Evolutionary conservation across 2,113 vertebrate species (phyloP).

Genomic region (Oncorhynchus mykiss): DNA sequence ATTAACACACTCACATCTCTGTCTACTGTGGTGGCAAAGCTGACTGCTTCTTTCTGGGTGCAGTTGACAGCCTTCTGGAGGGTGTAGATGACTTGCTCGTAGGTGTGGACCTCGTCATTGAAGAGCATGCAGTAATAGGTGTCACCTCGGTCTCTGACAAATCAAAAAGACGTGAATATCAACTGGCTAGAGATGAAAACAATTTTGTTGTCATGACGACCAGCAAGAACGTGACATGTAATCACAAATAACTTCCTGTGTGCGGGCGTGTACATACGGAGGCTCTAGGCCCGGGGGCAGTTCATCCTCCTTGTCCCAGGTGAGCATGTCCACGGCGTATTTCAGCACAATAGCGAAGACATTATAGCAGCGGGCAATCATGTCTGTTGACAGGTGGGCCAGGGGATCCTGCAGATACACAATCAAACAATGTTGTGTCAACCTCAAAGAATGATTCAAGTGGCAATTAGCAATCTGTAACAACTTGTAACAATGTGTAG

Average conservation of each 20-base stretch:
- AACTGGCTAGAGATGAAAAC: background rate
- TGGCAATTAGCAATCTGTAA: background rate
- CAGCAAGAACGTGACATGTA: no score
- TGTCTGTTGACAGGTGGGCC: constrained; percentile 83
- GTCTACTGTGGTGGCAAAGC: constrained; percentile 96
- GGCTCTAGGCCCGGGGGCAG: constrained; percentile 85
- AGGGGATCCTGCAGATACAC: constrained; percentile 82
- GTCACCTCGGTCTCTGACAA: constrained; percentile 81
- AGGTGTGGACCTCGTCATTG: constrained; percentile 98
- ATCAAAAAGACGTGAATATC: background rate
- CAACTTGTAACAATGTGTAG: background rate
- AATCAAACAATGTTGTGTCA: background rate
- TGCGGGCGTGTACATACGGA: constrained; percentile 73
- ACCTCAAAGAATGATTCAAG: background rate
- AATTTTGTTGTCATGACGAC: background rate
- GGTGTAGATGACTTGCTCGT: constrained; percentile 98
- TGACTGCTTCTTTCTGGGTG: constrained; percentile 94
- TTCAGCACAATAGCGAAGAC: constrained; percentile 90
- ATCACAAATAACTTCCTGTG: background rate
- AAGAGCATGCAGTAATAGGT: constrained; percentile 98
- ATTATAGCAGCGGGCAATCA: constrained; percentile 85
- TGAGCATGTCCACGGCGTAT: constrained; percentile 94
- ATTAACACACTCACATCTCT: constrained; percentile 83
- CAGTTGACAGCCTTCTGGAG: constrained; percentile 97
- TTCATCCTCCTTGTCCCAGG: constrained; percentile 90